phyloP scores from a whole-genome alignment of 2,888 invertebrate species.

The Melikaiella ostensackeni region DNA sequence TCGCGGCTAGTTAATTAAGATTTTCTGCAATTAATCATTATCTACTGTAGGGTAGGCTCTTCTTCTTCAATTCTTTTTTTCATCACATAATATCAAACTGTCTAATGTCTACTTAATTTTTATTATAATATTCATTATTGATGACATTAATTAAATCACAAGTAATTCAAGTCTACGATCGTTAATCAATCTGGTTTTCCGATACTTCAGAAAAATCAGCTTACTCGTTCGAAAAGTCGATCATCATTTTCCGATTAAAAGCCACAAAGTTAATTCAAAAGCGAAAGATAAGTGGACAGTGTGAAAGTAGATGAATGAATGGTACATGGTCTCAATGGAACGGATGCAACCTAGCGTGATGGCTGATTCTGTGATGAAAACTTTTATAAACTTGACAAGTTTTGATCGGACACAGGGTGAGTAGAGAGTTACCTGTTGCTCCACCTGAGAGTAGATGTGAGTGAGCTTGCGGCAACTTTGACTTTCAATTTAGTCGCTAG shows the following conservation, averaged over 20 bases:
- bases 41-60: too few species aligned
- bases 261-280: not conserved
- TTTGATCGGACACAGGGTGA: slow-evolving; percentile 11
- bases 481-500: slow-evolving; percentile 10
- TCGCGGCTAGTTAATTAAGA: too few species aligned
- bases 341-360: not conserved
- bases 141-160: too few species aligned
- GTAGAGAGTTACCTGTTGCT: slow-evolving; percentile 33
- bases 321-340: slow-evolving; percentile 8
- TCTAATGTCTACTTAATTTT: too few species aligned
- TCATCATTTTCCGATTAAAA: slow-evolving; percentile 37
- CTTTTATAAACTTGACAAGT: slow-evolving; percentile 14
- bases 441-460: not conserved
- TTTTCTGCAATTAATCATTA: too few species aligned
- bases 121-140: too few species aligned
- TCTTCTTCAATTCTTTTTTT: too few species aligned
- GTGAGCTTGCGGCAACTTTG: slow-evolving; percentile 33
- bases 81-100: too few species aligned
- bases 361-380: slow-evolving; percentile 2
- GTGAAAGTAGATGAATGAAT: not conserved
- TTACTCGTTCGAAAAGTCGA: slow-evolving; percentile 11
- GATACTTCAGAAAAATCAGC: too few species aligned
- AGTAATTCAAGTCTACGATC: too few species aligned
- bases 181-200: too few species aligned
- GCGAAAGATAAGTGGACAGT: slow-evolving; percentile 11